A percentile compares a stretch with the other conserved stretches of the same genome.
phyloP scores from a whole-genome alignment of 2,797 vertebrate genomes.

The Hafferia zeledoni region DNA sequence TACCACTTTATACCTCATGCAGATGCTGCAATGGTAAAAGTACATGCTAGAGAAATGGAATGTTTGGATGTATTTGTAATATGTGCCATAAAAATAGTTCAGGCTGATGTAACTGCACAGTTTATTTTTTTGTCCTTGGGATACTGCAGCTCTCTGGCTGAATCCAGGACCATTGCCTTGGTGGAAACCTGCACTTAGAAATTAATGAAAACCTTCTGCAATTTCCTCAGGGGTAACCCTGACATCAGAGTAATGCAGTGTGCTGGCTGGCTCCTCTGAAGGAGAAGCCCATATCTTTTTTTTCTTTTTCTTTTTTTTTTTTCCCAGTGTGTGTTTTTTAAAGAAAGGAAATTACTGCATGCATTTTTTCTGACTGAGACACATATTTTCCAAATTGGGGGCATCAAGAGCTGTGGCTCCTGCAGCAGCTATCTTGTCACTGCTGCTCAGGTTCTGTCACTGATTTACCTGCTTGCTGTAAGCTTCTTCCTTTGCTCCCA shows the following conservation, averaged over 20 bases:
- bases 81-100: background rate
- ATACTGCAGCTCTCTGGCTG: background rate
- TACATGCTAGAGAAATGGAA: accelerated
- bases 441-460: background rate
- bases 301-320: no score
- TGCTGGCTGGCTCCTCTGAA: background rate
- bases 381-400: background rate
- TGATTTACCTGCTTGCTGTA: background rate
- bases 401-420: background rate
- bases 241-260: background rate
- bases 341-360: background rate
- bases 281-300: background rate
- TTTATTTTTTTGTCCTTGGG: slow-evolving; percentile 19
- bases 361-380: background rate
- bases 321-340: background rate
- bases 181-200: background rate
- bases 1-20: background rate
- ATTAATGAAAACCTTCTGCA: background rate
- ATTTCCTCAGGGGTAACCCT: background rate
- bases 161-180: background rate
- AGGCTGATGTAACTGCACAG: background rate
- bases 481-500: background rate
- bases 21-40: background rate
- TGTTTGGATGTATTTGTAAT: background rate
- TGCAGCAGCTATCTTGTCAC: background rate